These are phyloP conservation scores for Littorina saxatilis DNA, from an alignment of 1,140 invertebrate species.

Conservation along the genomic window DNA sequence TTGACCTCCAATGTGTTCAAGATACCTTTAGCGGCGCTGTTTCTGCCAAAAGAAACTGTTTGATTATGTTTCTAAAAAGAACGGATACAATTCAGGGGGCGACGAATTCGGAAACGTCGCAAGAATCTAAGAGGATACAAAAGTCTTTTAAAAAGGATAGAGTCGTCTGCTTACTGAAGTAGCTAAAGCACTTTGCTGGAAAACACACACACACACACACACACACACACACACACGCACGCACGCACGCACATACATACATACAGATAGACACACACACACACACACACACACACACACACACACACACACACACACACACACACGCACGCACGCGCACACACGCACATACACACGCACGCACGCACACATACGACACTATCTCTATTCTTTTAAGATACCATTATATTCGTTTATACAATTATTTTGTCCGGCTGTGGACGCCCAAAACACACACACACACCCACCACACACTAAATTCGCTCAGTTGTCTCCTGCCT, in stretches of 20 bases:
- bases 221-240: not conserved
- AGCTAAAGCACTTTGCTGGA: not conserved
- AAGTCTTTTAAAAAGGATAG: not conserved
- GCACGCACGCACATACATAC: not conserved
- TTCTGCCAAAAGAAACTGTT: no score
- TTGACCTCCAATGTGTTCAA: no score
- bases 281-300: not conserved
- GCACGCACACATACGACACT: not conserved
- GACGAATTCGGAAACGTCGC: not conserved
- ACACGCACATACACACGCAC: not conserved
- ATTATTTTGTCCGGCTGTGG: no score
- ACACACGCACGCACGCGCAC: not conserved
- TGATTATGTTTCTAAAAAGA: no score
- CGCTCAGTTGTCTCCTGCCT: not conserved
- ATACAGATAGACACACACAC: no score
- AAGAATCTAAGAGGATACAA: not conserved
- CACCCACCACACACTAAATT: no score
- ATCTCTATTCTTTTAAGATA: no score
- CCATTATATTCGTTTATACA: not conserved
- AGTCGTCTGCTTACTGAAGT: no score
- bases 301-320: conserved; percentile 11
- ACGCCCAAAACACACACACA: not conserved
- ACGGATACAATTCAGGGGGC: no score
- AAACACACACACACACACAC: not conserved
- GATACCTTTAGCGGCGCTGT: no score